These are phyloP conservation scores for Zophobas atratus DNA, from an alignment of 1,140 invertebrate species.

Conservation along the genomic window DNA sequence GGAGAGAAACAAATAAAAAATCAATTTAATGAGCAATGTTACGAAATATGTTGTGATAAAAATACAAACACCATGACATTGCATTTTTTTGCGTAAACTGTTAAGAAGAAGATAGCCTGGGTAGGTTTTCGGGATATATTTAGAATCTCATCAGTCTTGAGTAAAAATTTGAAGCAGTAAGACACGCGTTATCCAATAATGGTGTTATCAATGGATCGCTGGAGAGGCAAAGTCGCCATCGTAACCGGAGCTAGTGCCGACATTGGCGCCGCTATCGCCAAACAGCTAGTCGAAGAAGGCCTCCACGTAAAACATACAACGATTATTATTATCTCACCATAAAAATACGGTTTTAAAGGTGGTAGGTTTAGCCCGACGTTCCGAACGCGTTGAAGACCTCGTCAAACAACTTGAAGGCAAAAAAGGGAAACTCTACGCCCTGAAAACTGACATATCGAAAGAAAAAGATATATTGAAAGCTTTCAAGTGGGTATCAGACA, in stretches of 20 bases:
- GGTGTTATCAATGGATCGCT: slow-evolving; percentile 22
- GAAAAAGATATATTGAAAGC: slow-evolving; percentile 76
- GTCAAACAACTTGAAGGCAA: slow-evolving; percentile 45
- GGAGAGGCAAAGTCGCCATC: background rate
- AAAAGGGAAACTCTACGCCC: slow-evolving; percentile 66
- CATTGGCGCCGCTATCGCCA: background rate
- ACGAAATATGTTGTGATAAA: too few relatives aligned
- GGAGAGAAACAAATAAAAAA: too few relatives aligned
- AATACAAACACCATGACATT: too few relatives aligned
- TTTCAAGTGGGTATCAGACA: slow-evolving; percentile 75
- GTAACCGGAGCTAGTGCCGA: slow-evolving; percentile 22
- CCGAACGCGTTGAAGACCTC: slow-evolving; percentile 71
- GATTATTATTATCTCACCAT: background rate
- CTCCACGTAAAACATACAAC: background rate
- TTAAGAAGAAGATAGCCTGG: too few relatives aligned
- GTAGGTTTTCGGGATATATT: too few relatives aligned
- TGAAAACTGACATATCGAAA: slow-evolving; percentile 77
- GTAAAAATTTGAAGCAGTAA: too few relatives aligned
- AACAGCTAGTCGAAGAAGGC: slow-evolving; percentile 3
- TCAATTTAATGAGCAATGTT: too few relatives aligned
- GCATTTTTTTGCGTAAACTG: too few relatives aligned
- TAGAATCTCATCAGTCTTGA: too few relatives aligned
- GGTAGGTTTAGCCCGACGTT: slow-evolving; percentile 78
- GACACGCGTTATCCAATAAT: background rate
- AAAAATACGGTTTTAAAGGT: slow-evolving; percentile 65